Percentiles rank a stretch among this genome's conserved stretches.
Evolutionary conservation across 2,888 invertebrate species (phyloP).

Genomic region (Sphinx pinastri): DNA sequence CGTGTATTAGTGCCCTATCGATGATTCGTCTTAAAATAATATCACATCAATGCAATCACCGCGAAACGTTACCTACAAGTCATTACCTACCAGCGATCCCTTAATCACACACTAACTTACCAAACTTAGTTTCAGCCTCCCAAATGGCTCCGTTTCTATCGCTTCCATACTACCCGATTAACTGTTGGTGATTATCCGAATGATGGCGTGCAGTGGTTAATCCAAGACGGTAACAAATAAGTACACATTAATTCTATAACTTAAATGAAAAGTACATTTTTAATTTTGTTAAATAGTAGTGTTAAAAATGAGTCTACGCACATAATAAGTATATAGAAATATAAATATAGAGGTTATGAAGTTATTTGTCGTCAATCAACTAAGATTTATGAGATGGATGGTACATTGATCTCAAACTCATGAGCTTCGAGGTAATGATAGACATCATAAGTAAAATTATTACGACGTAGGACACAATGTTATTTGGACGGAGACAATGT

Average conservation of each 20-base stretch:
- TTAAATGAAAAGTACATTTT: slow-evolving; percentile 11
- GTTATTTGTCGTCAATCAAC: neutral
- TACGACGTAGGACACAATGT: slow-evolving; percentile 58
- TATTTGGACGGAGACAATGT: slow-evolving; percentile 75
- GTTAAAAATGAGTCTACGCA: neutral
- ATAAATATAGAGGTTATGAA: neutral
- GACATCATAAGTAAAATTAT: slow-evolving; percentile 44
- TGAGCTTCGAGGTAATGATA: slow-evolving; percentile 36
- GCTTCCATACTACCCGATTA: slow-evolving; percentile 18
- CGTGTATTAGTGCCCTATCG: slow-evolving; percentile 48
- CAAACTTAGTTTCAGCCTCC: slow-evolving; percentile 40
- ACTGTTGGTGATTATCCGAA: slow-evolving; percentile 5
- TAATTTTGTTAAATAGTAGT: neutral
- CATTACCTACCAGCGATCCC: slow-evolving; percentile 30
- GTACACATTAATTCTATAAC: slow-evolving; percentile 14
- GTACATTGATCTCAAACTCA: slow-evolving; percentile 24
- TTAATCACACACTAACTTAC: slow-evolving; percentile 1
- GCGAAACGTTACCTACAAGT: slow-evolving; percentile 43
- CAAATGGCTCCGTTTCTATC: slow-evolving; percentile 41
- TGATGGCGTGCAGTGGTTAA: slow-evolving; percentile 11
- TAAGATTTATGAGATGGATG: slow-evolving; percentile 4
- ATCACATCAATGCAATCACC: slow-evolving; percentile 77
- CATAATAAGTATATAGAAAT: neutral
- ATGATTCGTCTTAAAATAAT: slow-evolving; percentile 74
- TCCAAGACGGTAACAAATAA: slow-evolving; percentile 14